Evolutionary conservation across 2,888 invertebrate genomes (phyloP).

Genomic region (Philonicus albiceps): DNA sequence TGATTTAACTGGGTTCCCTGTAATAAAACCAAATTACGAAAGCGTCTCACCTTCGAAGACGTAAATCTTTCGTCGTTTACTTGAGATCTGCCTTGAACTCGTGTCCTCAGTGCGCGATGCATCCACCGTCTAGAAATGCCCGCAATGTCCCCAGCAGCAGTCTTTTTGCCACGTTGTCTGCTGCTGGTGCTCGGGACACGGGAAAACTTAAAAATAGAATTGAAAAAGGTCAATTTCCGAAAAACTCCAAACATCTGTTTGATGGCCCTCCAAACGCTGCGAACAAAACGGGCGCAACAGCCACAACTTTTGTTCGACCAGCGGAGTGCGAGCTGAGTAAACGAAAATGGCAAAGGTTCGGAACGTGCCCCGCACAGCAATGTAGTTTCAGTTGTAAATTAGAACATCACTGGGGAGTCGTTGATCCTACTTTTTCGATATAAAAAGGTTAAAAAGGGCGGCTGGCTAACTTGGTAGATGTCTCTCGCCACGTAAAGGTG

Average conservation of each 20-base stretch:
- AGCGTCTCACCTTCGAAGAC: background rate
- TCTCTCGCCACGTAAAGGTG: background rate
- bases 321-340: background rate
- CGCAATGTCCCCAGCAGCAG: background rate
- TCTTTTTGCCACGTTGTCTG: background rate
- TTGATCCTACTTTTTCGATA: background rate
- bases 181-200: background rate
- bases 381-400: slow-evolving; percentile 16
- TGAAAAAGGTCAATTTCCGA: slow-evolving; percentile 12
- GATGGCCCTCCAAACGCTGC: slow-evolving; percentile 6
- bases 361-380: background rate
- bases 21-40: background rate
- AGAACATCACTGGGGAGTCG: slow-evolving; percentile 20
- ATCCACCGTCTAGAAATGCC: background rate
- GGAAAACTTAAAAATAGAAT: slow-evolving; percentile 6
- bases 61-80: background rate
- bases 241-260: slow-evolving; percentile 40
- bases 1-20: background rate
- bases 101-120: background rate
- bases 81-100: background rate
- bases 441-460: background rate
- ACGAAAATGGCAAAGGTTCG: background rate
- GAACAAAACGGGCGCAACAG: background rate
- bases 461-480: background rate
- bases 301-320: background rate